Evolutionary conservation across 2,113 vertebrate genomes (phyloP).

Genomic region (Oceanodroma tethys): DNA sequence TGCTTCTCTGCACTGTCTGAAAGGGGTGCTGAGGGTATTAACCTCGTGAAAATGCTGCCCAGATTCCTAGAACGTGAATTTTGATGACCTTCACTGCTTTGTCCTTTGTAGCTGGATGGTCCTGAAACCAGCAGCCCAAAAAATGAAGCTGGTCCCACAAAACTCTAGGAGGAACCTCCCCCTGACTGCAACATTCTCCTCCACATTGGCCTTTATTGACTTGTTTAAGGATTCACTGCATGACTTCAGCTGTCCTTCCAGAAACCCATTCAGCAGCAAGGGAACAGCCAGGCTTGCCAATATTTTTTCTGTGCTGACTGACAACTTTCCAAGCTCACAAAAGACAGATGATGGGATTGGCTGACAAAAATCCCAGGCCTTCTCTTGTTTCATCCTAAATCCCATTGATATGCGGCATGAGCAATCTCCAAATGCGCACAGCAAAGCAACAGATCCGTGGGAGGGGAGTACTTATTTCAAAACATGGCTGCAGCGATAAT

Average conservation of each 20-base stretch:
- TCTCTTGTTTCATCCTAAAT: not conserved
- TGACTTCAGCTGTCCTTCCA: not conserved
- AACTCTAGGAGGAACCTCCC: not conserved
- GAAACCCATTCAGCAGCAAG: not conserved
- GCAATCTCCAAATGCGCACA: not conserved
- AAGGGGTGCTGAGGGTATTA: not conserved
- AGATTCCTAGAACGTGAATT: not conserved
- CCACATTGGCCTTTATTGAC: not conserved
- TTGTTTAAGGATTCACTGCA: not conserved
- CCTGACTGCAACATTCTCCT: not conserved
- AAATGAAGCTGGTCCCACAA: not conserved
- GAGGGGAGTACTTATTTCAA: not conserved
- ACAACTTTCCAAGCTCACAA: slow-evolving; percentile 14
- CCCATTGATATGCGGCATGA: not conserved
- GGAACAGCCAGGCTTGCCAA: not conserved
- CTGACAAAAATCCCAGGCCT: not conserved
- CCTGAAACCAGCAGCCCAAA: not conserved
- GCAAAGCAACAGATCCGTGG: not conserved
- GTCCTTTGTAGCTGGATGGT: not conserved
- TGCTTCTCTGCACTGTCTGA: not conserved
- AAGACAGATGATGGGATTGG: not conserved
- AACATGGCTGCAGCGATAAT: not conserved
- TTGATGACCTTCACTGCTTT: not conserved
- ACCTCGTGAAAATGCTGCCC: not conserved
- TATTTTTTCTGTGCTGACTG: not conserved